A percentile compares a stretch with the other conserved stretches of the same genome.
phyloP scores from a whole-genome alignment of 2,113 vertebrate genomes.

The Tachysurus vachellii region DNA sequence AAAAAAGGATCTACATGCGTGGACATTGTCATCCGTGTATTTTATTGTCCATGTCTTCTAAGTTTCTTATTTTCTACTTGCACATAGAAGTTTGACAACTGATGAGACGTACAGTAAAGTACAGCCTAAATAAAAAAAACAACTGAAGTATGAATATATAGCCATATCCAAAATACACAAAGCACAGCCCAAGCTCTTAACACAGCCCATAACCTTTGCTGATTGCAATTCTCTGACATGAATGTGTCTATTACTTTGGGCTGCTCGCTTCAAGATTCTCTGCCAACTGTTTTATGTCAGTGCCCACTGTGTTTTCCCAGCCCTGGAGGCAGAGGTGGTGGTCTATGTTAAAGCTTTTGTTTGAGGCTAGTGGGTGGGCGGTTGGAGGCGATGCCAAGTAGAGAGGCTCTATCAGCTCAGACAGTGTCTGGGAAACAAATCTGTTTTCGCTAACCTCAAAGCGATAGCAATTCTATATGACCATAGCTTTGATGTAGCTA shows the following conservation, averaged over 20 bases:
- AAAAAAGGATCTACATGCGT: not conserved
- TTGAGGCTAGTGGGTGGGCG: constrained; percentile 4
- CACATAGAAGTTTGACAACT: not conserved
- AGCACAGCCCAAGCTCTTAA: not conserved
- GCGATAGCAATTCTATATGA: not conserved
- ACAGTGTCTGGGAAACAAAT: constrained; percentile 29
- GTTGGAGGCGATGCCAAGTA: not conserved
- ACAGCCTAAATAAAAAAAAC: not conserved
- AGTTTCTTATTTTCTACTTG: not conserved
- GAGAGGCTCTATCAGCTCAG: constrained; percentile 13
- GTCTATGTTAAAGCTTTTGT: constrained; percentile 30
- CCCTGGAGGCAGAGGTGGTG: constrained; percentile 22
- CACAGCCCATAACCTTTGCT: not conserved
- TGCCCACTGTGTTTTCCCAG: constrained; percentile 40
- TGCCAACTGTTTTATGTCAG: constrained; percentile 49
- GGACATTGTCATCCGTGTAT: not conserved
- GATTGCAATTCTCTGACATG: constrained; percentile 12
- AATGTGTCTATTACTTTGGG: constrained; percentile 19
- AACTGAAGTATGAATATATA: not conserved
- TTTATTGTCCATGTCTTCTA: not conserved
- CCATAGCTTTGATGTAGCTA: not conserved
- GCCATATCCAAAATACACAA: constrained; percentile 11
- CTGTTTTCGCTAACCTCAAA: constrained; percentile 24
- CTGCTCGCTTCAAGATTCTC: not conserved
- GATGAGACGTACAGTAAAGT: not conserved